phyloP scores from a whole-genome alignment of 1,140 invertebrate species.

The Pentalonia nigronervosa region DNA sequence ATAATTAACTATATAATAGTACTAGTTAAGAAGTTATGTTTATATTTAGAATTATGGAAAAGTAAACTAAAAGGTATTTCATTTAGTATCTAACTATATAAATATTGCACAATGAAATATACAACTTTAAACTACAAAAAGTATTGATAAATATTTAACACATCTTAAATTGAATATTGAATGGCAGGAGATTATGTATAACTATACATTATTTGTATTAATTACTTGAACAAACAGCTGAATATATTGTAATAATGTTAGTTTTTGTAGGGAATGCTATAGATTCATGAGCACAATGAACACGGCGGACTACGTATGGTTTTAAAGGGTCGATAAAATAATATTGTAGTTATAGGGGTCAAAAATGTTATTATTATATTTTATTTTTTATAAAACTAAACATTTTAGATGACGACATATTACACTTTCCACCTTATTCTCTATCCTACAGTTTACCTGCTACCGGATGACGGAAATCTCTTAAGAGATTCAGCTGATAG shows the following conservation, averaged over 20 bases:
- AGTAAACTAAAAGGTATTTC: background rate
- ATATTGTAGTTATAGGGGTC: background rate
- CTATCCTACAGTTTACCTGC: background rate
- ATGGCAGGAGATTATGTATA: background rate
- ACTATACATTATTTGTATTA: too few species aligned
- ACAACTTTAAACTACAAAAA: background rate
- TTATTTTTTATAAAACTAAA: background rate
- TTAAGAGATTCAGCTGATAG: background rate
- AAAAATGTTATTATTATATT: background rate
- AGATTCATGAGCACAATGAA: background rate
- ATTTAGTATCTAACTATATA: background rate
- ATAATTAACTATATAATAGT: background rate
- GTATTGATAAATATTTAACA: background rate
- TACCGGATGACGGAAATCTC: background rate
- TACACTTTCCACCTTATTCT: background rate
- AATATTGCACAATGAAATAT: background rate
- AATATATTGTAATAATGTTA: slow-evolving; percentile 10
- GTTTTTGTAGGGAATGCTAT: background rate
- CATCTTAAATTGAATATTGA: background rate
- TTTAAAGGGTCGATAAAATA: background rate
- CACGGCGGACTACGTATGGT: background rate
- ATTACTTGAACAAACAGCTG: background rate
- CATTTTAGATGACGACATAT: background rate
- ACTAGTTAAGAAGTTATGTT: background rate
- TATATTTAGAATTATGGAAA: background rate